These are phyloP conservation scores for Polypterus bichir DNA, from an alignment of 2,113 vertebrate species.

Conservation along the genomic window DNA sequence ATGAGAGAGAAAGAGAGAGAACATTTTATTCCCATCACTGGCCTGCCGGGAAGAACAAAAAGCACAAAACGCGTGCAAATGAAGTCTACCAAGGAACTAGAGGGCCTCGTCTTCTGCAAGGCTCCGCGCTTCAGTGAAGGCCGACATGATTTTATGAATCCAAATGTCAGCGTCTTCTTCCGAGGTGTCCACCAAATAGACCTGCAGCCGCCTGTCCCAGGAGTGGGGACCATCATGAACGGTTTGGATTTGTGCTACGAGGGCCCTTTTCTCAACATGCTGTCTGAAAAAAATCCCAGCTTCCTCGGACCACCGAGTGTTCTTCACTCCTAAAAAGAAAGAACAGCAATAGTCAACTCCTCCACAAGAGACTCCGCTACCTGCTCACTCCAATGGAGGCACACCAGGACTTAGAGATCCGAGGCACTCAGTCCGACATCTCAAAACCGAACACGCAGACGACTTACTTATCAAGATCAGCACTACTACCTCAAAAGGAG, in stretches of 20 bases:
- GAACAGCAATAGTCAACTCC: constrained; percentile 53
- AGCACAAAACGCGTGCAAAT: too few relatives aligned
- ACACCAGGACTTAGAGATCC: too few relatives aligned
- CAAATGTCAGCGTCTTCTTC: constrained; percentile 66
- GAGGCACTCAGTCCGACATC: too few relatives aligned
- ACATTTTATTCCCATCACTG: too few relatives aligned
- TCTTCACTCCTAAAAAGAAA: constrained; percentile 57
- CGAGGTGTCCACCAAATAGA: constrained; percentile 78
- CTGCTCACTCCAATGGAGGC: too few relatives aligned
- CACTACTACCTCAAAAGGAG: too few relatives aligned
- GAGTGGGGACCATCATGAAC: constrained; percentile 49
- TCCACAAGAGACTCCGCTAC: constrained; percentile 42
- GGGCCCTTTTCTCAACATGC: constrained; percentile 75
- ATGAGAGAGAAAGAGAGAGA: too few relatives aligned
- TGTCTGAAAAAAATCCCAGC: constrained; percentile 81
- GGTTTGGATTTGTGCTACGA: constrained; percentile 72
- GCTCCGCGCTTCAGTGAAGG: constrained; percentile 42
- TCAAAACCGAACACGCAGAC: too few relatives aligned
- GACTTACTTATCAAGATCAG: too few relatives aligned
- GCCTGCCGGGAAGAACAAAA: too few relatives aligned
- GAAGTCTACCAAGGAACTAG: too few relatives aligned
- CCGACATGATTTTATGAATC: constrained; percentile 77
- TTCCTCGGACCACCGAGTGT: constrained; percentile 74
- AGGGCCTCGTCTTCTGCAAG: too few relatives aligned
- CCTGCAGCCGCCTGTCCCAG: constrained; percentile 60